These are phyloP conservation scores for Ashinkailepas kermadecensis DNA, from an alignment of 2,888 invertebrate genomes.

Conservation along the genomic window DNA sequence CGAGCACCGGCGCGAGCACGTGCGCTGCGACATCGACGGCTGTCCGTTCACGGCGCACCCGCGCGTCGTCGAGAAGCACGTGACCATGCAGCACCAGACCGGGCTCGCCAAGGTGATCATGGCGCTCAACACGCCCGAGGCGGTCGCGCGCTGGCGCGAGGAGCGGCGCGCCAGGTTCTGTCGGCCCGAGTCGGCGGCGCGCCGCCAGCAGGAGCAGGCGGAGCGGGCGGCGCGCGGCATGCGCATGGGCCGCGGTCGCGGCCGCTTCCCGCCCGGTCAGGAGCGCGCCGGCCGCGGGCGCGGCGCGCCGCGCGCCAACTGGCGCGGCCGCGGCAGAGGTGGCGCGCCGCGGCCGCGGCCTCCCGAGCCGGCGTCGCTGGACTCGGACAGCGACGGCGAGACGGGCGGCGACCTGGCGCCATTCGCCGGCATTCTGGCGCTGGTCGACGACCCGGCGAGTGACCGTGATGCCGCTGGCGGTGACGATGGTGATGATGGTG, in stretches of 20 bases:
- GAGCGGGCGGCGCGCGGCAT: neutral
- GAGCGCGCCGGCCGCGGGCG: neutral
- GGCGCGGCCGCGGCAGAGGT: neutral
- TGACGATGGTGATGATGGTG: too few species aligned
- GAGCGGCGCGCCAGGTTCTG: constrained; percentile 50
- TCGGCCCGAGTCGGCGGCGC: neutral
- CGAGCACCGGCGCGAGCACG: constrained; percentile 64
- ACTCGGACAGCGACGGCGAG: neutral
- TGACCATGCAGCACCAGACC: constrained; percentile 72
- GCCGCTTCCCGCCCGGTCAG: neutral
- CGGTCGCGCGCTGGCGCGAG: constrained; percentile 72
- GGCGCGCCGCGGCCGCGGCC: neutral
- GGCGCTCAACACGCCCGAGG: constrained; percentile 66
- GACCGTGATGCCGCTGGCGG: too few species aligned
- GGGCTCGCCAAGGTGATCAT: constrained; percentile 72
- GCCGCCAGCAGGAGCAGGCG: neutral
- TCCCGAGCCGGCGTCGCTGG: neutral
- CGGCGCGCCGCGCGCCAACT: neutral
- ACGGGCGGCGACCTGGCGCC: neutral
- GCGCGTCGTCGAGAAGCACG: constrained; percentile 69
- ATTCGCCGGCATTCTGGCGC: neutral
- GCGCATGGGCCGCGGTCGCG: neutral
- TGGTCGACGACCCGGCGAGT: too few species aligned
- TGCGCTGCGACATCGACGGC: constrained; percentile 68
- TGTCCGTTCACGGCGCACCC: constrained; percentile 72